Evolutionary conservation across 2,113 vertebrate species (phyloP).

Genomic region (Microcebus jonahi): DNA sequence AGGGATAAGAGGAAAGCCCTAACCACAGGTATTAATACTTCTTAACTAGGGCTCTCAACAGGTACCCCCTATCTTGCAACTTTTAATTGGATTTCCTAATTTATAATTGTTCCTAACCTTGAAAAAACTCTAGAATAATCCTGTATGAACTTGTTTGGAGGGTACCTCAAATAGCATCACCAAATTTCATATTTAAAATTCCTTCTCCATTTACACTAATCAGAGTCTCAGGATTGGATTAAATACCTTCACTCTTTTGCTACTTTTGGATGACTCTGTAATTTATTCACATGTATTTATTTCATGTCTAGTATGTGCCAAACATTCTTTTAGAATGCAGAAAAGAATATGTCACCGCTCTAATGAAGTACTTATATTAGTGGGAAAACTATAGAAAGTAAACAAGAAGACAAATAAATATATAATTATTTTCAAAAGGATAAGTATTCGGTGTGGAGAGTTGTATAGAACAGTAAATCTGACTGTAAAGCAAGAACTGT

Average conservation of each 20-base stretch:
- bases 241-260: not conserved
- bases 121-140: not conserved
- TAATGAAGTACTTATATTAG: not conserved
- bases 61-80: not conserved
- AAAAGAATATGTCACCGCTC: not conserved
- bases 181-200: not conserved
- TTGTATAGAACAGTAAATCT: not conserved
- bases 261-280: not conserved
- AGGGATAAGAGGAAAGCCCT: not conserved
- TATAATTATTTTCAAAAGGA: not conserved
- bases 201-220: not conserved
- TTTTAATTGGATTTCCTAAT: not conserved
- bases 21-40: not conserved
- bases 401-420: not conserved
- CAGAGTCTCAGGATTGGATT: not conserved
- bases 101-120: conserved; percentile 1
- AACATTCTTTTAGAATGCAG: conserved; percentile 10
- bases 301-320: not conserved
- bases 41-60: not conserved
- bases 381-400: not conserved
- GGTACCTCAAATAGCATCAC: not conserved
- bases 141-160: not conserved
- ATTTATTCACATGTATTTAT: conserved; percentile 23
- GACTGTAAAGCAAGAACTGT: not conserved
- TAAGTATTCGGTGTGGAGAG: not conserved